Percentiles rank a stretch among this genome's conserved stretches.
These are phyloP conservation scores for Misgurnus mizolepis DNA, from an alignment of 2,113 vertebrate species.

Conservation along the genomic window DNA sequence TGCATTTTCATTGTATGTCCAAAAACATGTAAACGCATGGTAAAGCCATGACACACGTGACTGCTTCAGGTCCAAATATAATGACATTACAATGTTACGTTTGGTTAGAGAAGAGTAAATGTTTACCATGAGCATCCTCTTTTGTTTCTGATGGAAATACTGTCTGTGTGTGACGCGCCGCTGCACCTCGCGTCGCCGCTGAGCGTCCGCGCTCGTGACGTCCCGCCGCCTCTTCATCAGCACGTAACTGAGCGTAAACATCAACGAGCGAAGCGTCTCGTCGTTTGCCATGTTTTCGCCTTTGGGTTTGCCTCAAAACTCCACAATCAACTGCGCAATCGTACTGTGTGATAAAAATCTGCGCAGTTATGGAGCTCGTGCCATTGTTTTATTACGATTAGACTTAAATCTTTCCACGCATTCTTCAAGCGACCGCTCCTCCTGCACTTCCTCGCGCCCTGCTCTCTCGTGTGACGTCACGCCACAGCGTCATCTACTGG, in stretches of 20 bases:
- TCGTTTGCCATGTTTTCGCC: constrained; percentile 59
- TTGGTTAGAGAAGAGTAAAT: neutral
- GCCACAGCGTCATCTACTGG: neutral
- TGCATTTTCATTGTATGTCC: no score
- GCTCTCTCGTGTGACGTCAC: neutral
- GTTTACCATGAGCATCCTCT: constrained; percentile 60
- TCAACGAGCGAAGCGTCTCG: constrained; percentile 60
- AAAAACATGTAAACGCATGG: no score
- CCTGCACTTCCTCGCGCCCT: neutral
- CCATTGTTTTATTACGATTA: neutral
- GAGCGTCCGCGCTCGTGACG: constrained; percentile 58
- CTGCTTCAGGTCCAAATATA: no score
- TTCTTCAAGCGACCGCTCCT: neutral
- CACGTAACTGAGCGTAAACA: constrained; percentile 73
- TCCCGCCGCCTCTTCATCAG: constrained; percentile 75
- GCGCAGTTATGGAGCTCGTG: neutral
- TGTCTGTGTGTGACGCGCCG: constrained; percentile 74
- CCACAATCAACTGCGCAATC: neutral
- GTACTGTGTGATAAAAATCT: no score
- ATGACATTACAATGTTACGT: no score
- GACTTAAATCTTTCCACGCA: neutral
- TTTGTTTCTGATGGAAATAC: constrained; percentile 80
- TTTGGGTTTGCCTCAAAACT: no score
- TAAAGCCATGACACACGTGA: no score
- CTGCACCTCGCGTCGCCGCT: constrained; percentile 72